These are phyloP conservation scores for Nymphalis urticae DNA, from an alignment of 2,888 invertebrate genomes.

Conservation along the genomic window DNA sequence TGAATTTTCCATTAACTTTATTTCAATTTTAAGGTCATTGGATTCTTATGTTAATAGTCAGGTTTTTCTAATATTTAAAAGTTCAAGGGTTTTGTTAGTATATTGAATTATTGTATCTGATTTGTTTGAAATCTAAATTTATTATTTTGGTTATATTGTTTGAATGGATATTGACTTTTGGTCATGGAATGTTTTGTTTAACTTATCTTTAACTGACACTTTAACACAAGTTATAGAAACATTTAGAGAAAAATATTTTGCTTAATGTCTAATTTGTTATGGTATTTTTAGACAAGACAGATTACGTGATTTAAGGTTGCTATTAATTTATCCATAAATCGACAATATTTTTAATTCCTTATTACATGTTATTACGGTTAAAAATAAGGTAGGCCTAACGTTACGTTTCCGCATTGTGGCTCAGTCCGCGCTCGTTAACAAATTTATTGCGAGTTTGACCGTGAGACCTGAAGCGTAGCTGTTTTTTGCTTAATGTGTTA, in stretches of 20 bases:
- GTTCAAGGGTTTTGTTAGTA: constrained; percentile 5
- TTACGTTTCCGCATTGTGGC: constrained; percentile 60
- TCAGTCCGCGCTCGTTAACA: constrained; percentile 60
- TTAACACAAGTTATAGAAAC: not conserved
- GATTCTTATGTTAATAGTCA: constrained; percentile 1
- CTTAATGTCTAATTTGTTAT: not conserved
- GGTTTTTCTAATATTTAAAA: constrained; percentile 5
- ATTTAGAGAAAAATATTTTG: not conserved
- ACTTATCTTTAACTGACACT: too few species aligned
- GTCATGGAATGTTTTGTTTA: too few species aligned
- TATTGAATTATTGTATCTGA: not conserved
- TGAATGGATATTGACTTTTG: too few species aligned
- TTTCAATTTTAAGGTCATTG: constrained; percentile 10
- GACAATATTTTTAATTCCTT: constrained; percentile 26
- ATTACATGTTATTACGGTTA: constrained; percentile 26
- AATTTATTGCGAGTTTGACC: constrained; percentile 78
- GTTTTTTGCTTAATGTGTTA: constrained; percentile 77
- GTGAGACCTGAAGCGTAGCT: constrained; percentile 75
- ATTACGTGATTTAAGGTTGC: not conserved
- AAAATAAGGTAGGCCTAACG: constrained; percentile 50
- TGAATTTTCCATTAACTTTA: constrained; percentile 5
- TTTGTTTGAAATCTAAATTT: too few species aligned
- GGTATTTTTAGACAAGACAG: not conserved
- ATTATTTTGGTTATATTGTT: too few species aligned
- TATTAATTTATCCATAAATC: constrained; percentile 11